A percentile compares a stretch with the other conserved stretches of the same genome.
Evolutionary conservation across 2,888 invertebrate genomes (phyloP).

Genomic region (Chalcis sispes): DNA sequence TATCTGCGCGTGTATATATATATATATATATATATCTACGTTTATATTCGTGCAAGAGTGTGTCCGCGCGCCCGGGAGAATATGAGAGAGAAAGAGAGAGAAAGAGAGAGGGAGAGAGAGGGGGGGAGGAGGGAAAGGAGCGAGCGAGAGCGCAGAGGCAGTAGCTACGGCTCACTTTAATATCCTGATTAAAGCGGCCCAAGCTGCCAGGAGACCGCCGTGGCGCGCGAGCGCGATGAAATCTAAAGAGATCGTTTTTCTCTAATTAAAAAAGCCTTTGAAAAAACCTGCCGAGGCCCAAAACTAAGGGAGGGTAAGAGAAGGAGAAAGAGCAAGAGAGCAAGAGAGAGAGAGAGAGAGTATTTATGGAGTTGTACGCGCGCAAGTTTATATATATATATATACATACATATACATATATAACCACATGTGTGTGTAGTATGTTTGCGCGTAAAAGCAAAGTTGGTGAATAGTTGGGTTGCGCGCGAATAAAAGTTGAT

Average conservation of each 20-base stretch:
- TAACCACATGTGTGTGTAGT: background rate
- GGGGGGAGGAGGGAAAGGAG: background rate
- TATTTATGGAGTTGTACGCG: background rate
- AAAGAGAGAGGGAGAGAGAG: too few species aligned
- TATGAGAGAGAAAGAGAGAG: too few species aligned
- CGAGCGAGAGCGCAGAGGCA: background rate
- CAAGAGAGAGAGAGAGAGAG: background rate
- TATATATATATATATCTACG: constrained; percentile 7
- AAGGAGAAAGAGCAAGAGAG: too few species aligned
- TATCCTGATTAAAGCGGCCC: constrained; percentile 58
- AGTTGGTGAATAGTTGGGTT: too few species aligned
- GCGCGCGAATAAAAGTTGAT: too few species aligned
- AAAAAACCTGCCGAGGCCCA: constrained; percentile 19
- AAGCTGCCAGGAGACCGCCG: constrained; percentile 29
- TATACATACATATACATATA: too few species aligned
- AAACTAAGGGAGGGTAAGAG: too few species aligned
- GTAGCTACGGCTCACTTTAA: constrained; percentile 48
- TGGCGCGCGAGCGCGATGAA: constrained; percentile 49
- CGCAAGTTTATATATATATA: too few species aligned
- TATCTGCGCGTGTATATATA: too few species aligned
- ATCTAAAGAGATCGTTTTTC: constrained; percentile 59
- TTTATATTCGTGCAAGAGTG: background rate
- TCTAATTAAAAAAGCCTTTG: constrained; percentile 46
- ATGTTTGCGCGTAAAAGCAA: too few species aligned
- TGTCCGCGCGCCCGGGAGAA: background rate